Percentiles rank a stretch among this genome's conserved stretches.
These are phyloP conservation scores for Bombus difficillimus DNA, from an alignment of 1,140 invertebrate genomes.

Conservation along the genomic window DNA sequence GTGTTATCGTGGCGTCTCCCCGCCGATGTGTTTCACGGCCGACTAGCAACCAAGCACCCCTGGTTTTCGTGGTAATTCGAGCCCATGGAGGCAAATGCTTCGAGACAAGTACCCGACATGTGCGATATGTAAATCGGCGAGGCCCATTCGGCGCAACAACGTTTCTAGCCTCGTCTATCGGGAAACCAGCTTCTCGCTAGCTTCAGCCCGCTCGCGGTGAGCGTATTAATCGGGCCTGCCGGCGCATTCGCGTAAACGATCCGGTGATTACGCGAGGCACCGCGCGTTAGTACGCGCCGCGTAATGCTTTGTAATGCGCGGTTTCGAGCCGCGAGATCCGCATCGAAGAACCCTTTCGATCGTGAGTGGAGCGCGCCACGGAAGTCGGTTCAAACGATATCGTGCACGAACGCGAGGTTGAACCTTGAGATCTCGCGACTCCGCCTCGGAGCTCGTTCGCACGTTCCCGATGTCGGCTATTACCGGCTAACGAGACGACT, in stretches of 20 bases:
- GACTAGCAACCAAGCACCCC: conserved; percentile 5
- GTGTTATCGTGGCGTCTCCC: conserved; percentile 18
- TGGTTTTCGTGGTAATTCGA: conserved; percentile 37
- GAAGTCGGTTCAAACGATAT: conserved; percentile 3
- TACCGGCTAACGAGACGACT: conserved; percentile 34
- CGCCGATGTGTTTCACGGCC: conserved; percentile 8
- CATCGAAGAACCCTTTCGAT: not conserved
- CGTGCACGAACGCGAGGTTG: not conserved
- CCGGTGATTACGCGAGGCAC: conserved; percentile 16
- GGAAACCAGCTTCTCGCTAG: not conserved
- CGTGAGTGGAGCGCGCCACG: not conserved
- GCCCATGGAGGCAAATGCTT: conserved; percentile 7
- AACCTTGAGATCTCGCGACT: conserved; percentile 13
- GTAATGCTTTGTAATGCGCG: conserved; percentile 41
- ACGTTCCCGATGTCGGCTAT: not conserved
- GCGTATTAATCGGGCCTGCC: conserved; percentile 35
- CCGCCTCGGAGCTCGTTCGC: conserved; percentile 33
- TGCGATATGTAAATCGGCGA: conserved; percentile 47
- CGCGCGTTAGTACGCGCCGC: conserved; percentile 1
- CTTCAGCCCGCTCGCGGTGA: not conserved
- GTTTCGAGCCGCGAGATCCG: conserved; percentile 7
- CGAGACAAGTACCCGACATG: conserved; percentile 12
- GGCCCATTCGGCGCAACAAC: not conserved
- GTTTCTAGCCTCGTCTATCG: not conserved
- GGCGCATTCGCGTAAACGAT: conserved; percentile 31